Evolutionary conservation across 2,113 vertebrate genomes (phyloP).

Genomic region (Sapayoa aenigma): DNA sequence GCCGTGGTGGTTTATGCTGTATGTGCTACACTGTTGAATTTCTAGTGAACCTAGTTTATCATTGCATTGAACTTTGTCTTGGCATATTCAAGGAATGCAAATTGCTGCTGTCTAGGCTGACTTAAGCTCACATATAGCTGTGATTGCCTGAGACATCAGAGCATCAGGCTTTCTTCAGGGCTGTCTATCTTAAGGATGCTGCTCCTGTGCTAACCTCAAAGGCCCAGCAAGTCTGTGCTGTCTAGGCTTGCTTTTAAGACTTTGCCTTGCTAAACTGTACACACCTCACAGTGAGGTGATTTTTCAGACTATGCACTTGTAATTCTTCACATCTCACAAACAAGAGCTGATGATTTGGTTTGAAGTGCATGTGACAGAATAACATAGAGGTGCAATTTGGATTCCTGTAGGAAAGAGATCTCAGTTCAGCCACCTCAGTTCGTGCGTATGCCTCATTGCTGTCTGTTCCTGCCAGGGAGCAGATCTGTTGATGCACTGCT

Average conservation of each 20-base stretch:
- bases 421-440: background rate
- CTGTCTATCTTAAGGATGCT: background rate
- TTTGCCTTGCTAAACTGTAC: background rate
- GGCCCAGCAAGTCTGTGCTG: background rate
- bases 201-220: background rate
- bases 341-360: background rate
- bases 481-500: background rate
- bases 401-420: background rate
- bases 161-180: background rate
- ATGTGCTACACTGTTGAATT: background rate
- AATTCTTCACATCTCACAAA: background rate
- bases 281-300: background rate
- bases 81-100: background rate
- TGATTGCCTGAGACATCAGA: background rate
- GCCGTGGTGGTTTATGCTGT: background rate
- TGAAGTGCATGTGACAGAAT: background rate
- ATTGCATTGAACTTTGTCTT: background rate
- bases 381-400: background rate
- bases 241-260: background rate
- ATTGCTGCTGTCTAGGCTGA: background rate
- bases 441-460: background rate
- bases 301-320: background rate
- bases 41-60: background rate
- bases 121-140: background rate
- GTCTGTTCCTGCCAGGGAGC: background rate